Evolutionary conservation across 2,113 vertebrate species (phyloP), one percentile per base, ranked within the genome.

Genomic region (Pitta sordida): DNA sequence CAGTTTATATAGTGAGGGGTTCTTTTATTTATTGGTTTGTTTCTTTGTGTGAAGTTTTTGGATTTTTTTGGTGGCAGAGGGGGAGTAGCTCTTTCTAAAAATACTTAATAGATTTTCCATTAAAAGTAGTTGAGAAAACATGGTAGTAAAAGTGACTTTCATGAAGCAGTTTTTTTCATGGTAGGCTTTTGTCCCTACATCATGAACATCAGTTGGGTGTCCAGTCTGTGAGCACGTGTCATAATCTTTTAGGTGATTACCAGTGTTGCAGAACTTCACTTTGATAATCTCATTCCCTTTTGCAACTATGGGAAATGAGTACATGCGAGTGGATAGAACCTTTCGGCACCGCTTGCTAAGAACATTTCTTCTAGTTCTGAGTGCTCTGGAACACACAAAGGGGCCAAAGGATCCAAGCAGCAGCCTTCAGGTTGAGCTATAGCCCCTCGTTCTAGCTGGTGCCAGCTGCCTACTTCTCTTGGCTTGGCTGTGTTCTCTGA

Each of bases 311-410:
- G 56, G n/a, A 65, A 29, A 4, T 9, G 23, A 60, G 53, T 34
- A 19, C 0, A 2, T 2, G 2, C 0, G 2, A 46, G 37, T 29
- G 60, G 20, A 19, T 23, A n/a, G 29, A 74, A 26, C 9, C 36
- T 59, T 19, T 86, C 0, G 0, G 52, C 32, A 79, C 9, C 3
- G 4, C 36, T 63, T 51, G 13, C 23, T 30, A 11, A 39, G 48
- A 24, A 22, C 22, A n/a, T 46, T 68, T 68, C 6, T 8, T 30
- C n/a, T 37, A 15, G 30, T 39, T 44, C n/a, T 27, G 53, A 10
- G 53, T 43, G 34, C 9, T 59, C 14, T 19, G 11, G 9, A 24
- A 7, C 14, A 21, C n/a, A 20, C 16, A 71, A 34, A 60, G 24
- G 46, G 11, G 29, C 16, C 19, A 32, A 17, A 48, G 15, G 49